Conservation (phyloP, 2,888 invertebrate species). For the Eupithecia pulchellata region DNA sequence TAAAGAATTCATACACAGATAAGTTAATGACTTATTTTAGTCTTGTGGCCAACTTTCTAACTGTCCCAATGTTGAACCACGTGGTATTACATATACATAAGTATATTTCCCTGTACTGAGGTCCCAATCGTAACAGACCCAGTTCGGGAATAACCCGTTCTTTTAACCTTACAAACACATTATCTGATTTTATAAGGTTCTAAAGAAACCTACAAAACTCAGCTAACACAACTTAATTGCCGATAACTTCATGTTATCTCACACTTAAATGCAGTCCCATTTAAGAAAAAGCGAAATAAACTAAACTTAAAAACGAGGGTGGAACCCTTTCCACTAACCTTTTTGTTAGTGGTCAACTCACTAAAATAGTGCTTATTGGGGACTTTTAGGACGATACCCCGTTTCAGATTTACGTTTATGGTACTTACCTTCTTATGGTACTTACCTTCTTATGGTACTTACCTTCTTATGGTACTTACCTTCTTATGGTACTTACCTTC, state of each 20-base stretch:
- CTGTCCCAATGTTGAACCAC: background rate
- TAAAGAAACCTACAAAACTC: background rate
- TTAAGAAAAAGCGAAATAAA: conserved; percentile 3
- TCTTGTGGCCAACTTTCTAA: background rate
- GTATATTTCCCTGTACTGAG: background rate
- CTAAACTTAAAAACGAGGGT: conserved; percentile 3
- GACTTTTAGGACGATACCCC: conserved; percentile 1
- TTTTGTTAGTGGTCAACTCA: background rate
- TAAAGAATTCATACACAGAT: too few species aligned
- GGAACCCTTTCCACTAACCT: background rate
- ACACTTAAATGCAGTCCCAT: background rate
- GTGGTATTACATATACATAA: too few species aligned
- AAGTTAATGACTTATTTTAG: too few species aligned
- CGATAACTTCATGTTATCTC: conserved; percentile 1
- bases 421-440: too few species aligned
- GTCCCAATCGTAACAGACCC: background rate
- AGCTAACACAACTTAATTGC: background rate
- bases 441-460: too few species aligned
- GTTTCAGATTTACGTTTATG: conserved; percentile 5
- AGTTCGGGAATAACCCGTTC: too few species aligned
- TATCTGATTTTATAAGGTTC: background rate
- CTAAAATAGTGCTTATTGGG: background rate
- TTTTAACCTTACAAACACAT: background rate
- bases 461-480: too few species aligned
- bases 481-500: too few species aligned